Evolutionary conservation across 1,140 invertebrate species (phyloP).

Genomic region (Portunus trituberculatus): DNA sequence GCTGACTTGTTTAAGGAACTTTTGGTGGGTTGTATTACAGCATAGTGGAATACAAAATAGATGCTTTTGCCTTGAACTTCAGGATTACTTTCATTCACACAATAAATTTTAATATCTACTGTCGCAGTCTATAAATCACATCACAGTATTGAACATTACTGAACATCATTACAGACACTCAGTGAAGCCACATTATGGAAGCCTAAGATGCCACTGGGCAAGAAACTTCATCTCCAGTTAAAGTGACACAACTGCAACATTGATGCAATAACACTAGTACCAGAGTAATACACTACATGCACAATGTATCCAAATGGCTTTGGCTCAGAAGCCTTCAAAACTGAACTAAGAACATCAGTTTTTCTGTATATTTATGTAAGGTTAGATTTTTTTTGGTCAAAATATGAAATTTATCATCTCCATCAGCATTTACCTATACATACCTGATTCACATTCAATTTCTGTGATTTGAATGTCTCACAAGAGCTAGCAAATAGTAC

Average conservation of each 20-base stretch:
- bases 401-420: too few relatives aligned
- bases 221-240: background rate
- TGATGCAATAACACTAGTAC: background rate
- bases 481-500: background rate
- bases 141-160: constrained; percentile 27
- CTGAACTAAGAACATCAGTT: too few relatives aligned
- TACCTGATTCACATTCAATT: too few relatives aligned
- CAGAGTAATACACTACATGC: background rate
- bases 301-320: background rate
- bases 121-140: background rate
- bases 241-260: background rate
- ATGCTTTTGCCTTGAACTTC: background rate
- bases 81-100: background rate
- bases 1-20: background rate
- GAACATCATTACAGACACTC: constrained; percentile 37
- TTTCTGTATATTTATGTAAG: too few relatives aligned
- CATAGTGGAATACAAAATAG: background rate
- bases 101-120: background rate
- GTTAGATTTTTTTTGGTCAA: too few relatives aligned
- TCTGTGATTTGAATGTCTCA: too few relatives aligned
- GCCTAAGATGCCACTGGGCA: constrained; percentile 32
- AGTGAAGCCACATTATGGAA: constrained; percentile 57
- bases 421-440: too few relatives aligned
- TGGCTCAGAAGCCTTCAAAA: too few relatives aligned
- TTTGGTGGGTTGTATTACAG: background rate